phyloP scores from a whole-genome alignment of 2,113 vertebrate genomes.

The Cyanocitta stelleri region DNA sequence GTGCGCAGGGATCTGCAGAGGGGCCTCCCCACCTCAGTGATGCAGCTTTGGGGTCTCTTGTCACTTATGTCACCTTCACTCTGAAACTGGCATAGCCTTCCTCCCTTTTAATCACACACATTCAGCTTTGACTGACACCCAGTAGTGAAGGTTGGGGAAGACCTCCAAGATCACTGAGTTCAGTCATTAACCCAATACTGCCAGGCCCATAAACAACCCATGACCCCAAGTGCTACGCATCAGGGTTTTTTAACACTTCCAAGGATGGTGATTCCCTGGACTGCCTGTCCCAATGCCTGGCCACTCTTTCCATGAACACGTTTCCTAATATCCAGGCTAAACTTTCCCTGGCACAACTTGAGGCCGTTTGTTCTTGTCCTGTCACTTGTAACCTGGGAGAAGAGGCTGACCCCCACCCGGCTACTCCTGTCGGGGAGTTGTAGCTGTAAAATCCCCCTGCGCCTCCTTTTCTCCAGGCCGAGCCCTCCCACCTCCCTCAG shows the following conservation, averaged over 20 bases:
- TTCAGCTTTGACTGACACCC: neutral
- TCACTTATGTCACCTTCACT: neutral
- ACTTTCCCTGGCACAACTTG: neutral
- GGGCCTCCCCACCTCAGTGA: neutral
- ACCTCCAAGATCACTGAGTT: neutral
- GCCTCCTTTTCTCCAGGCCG: neutral
- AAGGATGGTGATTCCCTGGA: neutral
- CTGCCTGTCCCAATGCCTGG: neutral
- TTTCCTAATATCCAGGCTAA: neutral
- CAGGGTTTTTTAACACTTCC: neutral
- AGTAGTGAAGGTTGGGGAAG: neutral
- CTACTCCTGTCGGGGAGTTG: neutral
- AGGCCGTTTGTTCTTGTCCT: rapidly evolving
- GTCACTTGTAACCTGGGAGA: neutral
- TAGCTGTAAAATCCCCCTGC: too few species aligned
- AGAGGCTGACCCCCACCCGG: neutral
- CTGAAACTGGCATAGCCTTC: neutral
- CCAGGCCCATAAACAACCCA: too few species aligned
- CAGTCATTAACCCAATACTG: neutral
- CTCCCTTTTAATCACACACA: neutral
- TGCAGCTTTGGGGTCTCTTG: rapidly evolving
- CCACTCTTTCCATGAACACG: neutral
- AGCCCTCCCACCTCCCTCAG: neutral
- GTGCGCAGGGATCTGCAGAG: neutral
- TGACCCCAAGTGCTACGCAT: neutral